These are phyloP conservation scores for Delphinapterus leucas DNA, from an alignment of 2,113 vertebrate species.

Conservation along the genomic window DNA sequence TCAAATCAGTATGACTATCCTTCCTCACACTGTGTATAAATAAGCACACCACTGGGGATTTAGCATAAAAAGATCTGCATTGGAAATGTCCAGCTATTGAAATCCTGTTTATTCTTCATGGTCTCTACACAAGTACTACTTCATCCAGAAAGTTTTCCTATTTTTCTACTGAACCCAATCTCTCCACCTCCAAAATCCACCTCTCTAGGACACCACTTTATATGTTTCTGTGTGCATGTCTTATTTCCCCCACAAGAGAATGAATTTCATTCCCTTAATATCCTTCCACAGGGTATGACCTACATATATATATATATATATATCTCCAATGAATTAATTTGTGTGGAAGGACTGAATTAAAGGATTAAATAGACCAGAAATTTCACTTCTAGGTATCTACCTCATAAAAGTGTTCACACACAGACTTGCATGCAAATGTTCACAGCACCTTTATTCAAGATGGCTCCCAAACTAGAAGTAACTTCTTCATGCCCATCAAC, in stretches of 20 bases:
- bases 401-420: background rate
- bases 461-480: background rate
- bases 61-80: background rate
- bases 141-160: background rate
- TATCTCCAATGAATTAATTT: background rate
- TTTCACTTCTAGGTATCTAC: background rate
- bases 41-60: background rate
- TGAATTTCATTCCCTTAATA: background rate
- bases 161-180: background rate
- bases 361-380: background rate
- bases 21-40: background rate
- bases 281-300: background rate
- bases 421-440: background rate
- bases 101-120: background rate
- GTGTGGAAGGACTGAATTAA: background rate
- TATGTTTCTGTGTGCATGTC: background rate
- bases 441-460: background rate
- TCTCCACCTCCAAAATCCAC: background rate
- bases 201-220: background rate
- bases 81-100: background rate
- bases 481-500: background rate
- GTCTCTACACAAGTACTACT: background rate
- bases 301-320: background rate
- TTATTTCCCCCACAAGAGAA: background rate
- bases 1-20: background rate